Percentiles rank a stretch among this genome's conserved stretches.
Conservation (phyloP, 2,797 vertebrate species). For the Premnoplex brunnescens region DNA sequence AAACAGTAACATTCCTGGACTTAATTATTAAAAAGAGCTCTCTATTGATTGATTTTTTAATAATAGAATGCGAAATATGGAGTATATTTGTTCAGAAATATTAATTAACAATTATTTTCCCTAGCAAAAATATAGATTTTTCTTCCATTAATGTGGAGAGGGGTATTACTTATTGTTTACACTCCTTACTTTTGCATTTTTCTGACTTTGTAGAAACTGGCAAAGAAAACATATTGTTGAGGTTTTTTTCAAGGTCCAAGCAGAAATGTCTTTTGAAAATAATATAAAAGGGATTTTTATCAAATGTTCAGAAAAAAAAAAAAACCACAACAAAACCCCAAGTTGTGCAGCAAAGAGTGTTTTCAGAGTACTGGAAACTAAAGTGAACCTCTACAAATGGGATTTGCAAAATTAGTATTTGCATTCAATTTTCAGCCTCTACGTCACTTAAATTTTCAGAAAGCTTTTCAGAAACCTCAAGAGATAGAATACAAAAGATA, state of each 20-base stretch:
- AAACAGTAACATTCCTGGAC: background rate
- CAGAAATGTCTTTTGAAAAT: background rate
- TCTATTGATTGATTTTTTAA: conserved; percentile 11
- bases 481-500: background rate
- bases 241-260: background rate
- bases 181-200: background rate
- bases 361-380: background rate
- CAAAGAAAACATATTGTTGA: background rate
- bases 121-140: background rate
- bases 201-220: background rate
- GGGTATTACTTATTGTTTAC: background rate
- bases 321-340: background rate
- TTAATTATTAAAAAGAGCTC: background rate
- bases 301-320: background rate
- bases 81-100: background rate
- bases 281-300: background rate
- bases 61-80: background rate
- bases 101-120: background rate
- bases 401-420: conserved; percentile 31
- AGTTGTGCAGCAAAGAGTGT: background rate
- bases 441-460: conserved; percentile 7
- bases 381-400: background rate
- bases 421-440: background rate
- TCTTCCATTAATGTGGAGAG: background rate
- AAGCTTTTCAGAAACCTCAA: background rate